Percentiles rank a stretch among this genome's conserved stretches.
Conservation (phyloP, 2,797 vertebrate genomes). For the Salmo trutta region DNA sequence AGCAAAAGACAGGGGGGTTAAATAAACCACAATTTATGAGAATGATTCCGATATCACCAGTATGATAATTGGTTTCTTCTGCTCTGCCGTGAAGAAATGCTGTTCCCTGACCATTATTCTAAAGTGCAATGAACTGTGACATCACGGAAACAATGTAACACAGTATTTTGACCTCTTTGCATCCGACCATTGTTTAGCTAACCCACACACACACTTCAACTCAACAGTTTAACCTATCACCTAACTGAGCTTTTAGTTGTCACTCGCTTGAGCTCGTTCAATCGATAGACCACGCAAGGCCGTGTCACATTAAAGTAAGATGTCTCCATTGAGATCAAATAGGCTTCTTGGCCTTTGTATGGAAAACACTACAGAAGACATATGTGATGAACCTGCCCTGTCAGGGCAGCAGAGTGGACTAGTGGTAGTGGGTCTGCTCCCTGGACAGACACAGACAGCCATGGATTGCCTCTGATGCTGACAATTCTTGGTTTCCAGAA, state of each 20-base stretch:
- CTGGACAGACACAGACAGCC: not conserved
- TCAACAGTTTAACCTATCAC: not conserved
- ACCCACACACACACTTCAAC: not conserved
- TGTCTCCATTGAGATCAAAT: not conserved
- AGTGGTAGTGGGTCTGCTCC: not conserved
- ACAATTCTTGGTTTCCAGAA: not conserved
- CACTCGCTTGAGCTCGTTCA: not conserved
- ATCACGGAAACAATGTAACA: not conserved
- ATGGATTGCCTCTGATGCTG: not conserved
- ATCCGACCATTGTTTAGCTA: not conserved
- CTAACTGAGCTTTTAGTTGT: not conserved
- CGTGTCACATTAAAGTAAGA: not conserved
- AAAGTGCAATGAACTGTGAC: not conserved
- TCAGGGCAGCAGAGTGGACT: not conserved
- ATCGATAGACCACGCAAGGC: not conserved
- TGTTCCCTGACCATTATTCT: not conserved
- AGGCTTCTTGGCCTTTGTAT: not conserved
- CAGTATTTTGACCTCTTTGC: not conserved
- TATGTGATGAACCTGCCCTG: not conserved
- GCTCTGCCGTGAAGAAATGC: not conserved
- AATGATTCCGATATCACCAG: not conserved
- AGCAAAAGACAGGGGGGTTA: not conserved
- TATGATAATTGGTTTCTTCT: not conserved
- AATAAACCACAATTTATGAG: too few species aligned
- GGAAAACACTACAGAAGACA: not conserved